Evolutionary conservation across 2,113 vertebrate genomes (phyloP), one percentile per base, ranked within the genome.

Genomic region (Daboia siamensis): DNA sequence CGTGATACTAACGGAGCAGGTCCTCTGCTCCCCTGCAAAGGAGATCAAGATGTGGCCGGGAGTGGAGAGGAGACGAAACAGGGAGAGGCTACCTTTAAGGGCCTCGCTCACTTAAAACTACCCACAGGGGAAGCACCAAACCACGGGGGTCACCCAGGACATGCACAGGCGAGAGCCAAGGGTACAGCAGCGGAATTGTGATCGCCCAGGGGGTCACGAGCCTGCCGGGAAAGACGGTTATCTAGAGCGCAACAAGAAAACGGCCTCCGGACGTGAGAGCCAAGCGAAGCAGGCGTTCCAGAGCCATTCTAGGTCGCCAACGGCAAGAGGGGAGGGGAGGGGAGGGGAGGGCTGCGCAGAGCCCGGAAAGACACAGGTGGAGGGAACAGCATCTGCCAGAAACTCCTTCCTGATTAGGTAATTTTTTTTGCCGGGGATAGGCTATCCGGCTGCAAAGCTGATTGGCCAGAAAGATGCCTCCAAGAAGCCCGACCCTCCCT

Each of bases 51-150:
- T 5, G 0, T 91, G 29, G 12, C 61, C 23, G 51, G 23, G 26
- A 51, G 24, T 21, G 44, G 85, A 93, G 6, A n/a, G 54, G 46
- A 51, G 52, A 51, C 17, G 5, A 93, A 64, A 54, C 5, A 39
- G 0, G 8, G 33, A 33, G 11, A 87, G 33, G 69, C 23, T 33
- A 23, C 29, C 23, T 11, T 46, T 48, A 86, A 88, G 89, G 91
- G 48, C 84, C 86, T 21, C 23, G 88, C 61, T 0, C 91, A 93
- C 69, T 74, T 39, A 20, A 74, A 74, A 91, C 21, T 46, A 20
- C 39, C 85, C 88, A 5, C n/a, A 84, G 91, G 90, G 9, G 90
- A 94, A 95, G 64, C 84, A 90, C 92, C 46, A 89, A 89, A 20
- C 39, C 90, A 52, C 52, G 69, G 92, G 92, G 86, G 5, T 74